Evolutionary conservation across 1,140 invertebrate genomes (phyloP), one percentile per base, ranked within the genome.

Genomic region (Zaprionus inermis): DNA sequence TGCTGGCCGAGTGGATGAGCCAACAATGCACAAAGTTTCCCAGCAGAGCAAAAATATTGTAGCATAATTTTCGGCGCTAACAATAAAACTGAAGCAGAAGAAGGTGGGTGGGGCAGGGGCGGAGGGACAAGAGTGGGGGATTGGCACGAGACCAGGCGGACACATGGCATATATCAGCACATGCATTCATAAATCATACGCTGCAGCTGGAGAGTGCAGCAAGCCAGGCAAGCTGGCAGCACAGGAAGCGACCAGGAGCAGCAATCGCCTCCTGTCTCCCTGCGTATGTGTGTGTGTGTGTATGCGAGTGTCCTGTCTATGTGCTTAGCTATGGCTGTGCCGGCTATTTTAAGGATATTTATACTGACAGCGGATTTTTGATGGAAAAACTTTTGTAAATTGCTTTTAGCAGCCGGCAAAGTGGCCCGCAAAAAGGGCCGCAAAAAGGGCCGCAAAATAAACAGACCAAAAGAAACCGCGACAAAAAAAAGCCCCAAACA

Each of bases 351-450:
- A 91, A 91, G 90, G 79, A 91, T 91, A 91, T 91, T 91, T 91
- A 91, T 91, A 89, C 89, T 91, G 89, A 91, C 89, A 91, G 89
- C 89, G 90, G 81, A 91, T 91, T 91, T 90, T 89, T 91, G 89
- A 91, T 91, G 89, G 90, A 91, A 90, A 91, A 91, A 91, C 89
- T 91, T 91, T 91, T 86, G 89, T 91, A 91, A 91, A 91, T 91
- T 91, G 89, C 90, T 91, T 91, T 82, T 80, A 66, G 71, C 71
- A 78, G 61, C 60, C 63, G 52, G 44, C 44, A 65, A 76, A 61
- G 51, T 55, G 63, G 67, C 56, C 41, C 5, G 22, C 38, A 41
- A 64, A 64, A 64, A 55, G 44, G 44, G 44, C 41, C 5, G 22
- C 38, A 41, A 64, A 64, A 64, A 55, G 44, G 44, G 44, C 44